Evolutionary conservation across 2,797 vertebrate genomes (phyloP), one percentile per base, ranked within the genome.

Genomic region (Sebastes nivosus): DNA sequence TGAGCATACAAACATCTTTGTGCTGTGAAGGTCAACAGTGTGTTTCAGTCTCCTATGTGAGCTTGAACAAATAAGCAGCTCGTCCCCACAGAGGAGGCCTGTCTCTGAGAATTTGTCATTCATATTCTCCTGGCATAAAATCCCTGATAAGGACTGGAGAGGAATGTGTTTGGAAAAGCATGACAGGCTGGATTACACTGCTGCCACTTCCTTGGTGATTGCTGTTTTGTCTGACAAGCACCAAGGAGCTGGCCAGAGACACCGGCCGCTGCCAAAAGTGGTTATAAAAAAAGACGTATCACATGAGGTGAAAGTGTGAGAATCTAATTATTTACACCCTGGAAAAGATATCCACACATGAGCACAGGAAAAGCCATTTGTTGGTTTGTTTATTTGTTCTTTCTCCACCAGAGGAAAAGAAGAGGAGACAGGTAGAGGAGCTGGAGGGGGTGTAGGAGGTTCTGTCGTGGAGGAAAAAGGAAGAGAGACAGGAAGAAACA

Each of bases 351-450:
- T 72, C 79, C 77, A 93, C 88, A 88, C 87, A 60, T 57, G 59
- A 61, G 83, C 80, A 84, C 75, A 77, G 65, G 57, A 68, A 85
- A 81, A 64, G 77, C 65, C 58, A 84, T 90, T 94, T 89, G 92
- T 95, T 90, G 85, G 88, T 95, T 94, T 93, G 91, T 96, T 96
- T 96, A 95, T 95, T 96, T 94, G 83, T 88, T 95, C 93, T 92
- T 93, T 95, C 91, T 89, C 93, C 94, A 92, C 86, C 82, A 82
- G 95, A 87, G 94, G 93, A 87, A 91, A 92, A 67, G 88, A 91
- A 79, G 85, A 86, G 85, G 75, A 89, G 91, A 84, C 86, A 59
- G 91, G 79, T 84, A 70, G 67, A 93, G 89, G 88, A 92, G 69
- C 75, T 7, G 69, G 74, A 87, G 88, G 80, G 61, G 81, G 60